These are phyloP conservation scores for Anguilla rostrata DNA, from an alignment of 2,113 vertebrate genomes.

Conservation along the genomic window DNA sequence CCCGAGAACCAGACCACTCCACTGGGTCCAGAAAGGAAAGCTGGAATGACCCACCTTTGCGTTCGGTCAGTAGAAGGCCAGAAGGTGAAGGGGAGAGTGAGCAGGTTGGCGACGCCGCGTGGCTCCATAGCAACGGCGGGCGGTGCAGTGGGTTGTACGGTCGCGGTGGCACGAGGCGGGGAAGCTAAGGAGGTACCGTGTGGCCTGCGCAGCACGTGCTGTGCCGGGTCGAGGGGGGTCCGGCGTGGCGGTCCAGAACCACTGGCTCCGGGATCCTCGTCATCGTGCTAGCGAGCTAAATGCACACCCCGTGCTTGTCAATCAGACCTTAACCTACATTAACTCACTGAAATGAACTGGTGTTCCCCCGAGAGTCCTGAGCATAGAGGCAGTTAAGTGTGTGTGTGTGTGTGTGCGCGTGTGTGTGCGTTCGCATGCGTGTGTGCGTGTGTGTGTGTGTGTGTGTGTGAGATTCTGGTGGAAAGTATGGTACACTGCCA, in stretches of 20 bases:
- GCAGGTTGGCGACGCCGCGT: background rate
- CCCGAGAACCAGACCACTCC: too few species aligned
- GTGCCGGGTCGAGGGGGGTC: constrained; percentile 80
- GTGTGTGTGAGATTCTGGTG: too few species aligned
- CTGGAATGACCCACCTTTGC: background rate
- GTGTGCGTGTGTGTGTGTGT: too few species aligned
- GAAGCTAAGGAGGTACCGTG: constrained; percentile 79
- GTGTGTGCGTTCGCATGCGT: too few species aligned
- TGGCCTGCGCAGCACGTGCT: constrained; percentile 83
- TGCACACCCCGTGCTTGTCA: constrained; percentile 87
- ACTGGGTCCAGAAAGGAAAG: too few species aligned
- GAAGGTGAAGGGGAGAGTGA: background rate
- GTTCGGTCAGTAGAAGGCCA: background rate
- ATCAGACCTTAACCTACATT: constrained; percentile 67
- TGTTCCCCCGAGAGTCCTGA: constrained; percentile 78
- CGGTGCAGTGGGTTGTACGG: background rate
- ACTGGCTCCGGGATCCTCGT: constrained; percentile 87
- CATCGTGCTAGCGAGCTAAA: constrained; percentile 84
- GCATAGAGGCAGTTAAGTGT: constrained; percentile 50
- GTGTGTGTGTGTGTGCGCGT: background rate
- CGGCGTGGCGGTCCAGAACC: constrained; percentile 86
- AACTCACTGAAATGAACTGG: constrained; percentile 78
- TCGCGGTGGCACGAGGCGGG: constrained; percentile 9
- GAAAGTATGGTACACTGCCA: too few species aligned
- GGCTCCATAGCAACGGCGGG: background rate